Evolutionary conservation across 2,888 invertebrate genomes (phyloP).

Genomic region (Drosophila kanekoi): DNA sequence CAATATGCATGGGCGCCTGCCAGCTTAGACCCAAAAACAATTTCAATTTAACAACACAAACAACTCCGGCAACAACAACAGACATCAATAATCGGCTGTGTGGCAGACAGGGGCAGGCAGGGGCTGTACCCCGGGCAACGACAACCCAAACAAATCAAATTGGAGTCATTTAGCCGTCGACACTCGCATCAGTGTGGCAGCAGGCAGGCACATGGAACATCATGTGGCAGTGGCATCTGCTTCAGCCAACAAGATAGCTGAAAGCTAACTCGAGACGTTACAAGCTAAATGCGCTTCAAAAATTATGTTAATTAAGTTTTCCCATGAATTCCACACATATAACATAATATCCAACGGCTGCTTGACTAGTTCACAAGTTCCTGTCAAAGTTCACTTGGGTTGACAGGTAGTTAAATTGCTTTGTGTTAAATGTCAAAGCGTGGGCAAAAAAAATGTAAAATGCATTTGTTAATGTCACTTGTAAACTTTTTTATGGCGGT

Average conservation of each 20-base stretch:
- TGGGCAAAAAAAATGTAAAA: background rate
- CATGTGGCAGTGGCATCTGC: constrained; percentile 68
- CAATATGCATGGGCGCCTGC: constrained; percentile 57
- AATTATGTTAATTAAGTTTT: constrained; percentile 5
- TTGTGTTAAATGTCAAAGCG: background rate
- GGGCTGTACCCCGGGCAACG: constrained; percentile 20
- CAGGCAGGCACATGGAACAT: constrained; percentile 1
- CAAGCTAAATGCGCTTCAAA: constrained; percentile 40
- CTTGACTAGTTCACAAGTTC: background rate
- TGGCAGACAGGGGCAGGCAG: background rate
- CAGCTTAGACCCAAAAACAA: constrained; percentile 55
- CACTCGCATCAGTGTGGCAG: constrained; percentile 38
- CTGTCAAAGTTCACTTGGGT: background rate
- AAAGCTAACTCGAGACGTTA: constrained; percentile 18
- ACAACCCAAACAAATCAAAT: constrained; percentile 76
- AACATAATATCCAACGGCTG: background rate
- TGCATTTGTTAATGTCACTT: background rate
- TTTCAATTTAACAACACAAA: constrained; percentile 57
- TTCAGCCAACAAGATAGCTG: constrained; percentile 19
- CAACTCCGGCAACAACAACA: constrained; percentile 36
- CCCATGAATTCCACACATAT: constrained; percentile 5
- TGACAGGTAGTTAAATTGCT: background rate
- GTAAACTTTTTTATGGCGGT: background rate
- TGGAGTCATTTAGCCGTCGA: constrained; percentile 78
- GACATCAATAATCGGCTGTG: constrained; percentile 50